phyloP scores from a whole-genome alignment of 2,797 vertebrate species.

The Urocyon cinereoargenteus region DNA sequence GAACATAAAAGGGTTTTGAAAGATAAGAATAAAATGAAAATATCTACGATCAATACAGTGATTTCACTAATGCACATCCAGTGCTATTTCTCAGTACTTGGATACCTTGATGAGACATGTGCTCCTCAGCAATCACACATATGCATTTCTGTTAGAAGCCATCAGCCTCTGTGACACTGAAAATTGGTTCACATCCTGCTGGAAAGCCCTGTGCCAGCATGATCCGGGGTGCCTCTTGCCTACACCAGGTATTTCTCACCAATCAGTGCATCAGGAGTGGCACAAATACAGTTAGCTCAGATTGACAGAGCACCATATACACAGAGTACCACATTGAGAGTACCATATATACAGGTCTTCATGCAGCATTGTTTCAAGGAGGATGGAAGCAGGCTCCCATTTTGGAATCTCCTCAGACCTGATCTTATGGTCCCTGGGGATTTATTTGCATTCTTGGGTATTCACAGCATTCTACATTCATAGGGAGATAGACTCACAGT shows the following conservation, averaged over 20 bases:
- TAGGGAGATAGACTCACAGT: not conserved
- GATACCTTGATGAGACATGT: not conserved
- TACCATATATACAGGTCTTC: not conserved
- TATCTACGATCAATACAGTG: not conserved
- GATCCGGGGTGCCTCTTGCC: not conserved
- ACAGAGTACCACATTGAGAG: not conserved
- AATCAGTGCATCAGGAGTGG: not conserved
- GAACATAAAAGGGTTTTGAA: not conserved
- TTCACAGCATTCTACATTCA: not conserved
- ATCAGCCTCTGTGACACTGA: not conserved
- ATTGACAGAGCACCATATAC: not conserved
- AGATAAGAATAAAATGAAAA: not conserved
- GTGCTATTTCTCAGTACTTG: not conserved
- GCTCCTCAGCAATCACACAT: not conserved
- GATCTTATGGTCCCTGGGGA: too few species aligned
- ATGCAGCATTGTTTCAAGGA: rapidly evolving
- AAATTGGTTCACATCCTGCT: not conserved
- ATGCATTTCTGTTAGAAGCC: not conserved
- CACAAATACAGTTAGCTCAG: not conserved
- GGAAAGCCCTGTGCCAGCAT: not conserved
- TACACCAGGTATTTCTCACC: not conserved
- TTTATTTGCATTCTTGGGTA: not conserved
- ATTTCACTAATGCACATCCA: not conserved
- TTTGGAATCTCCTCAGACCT: not conserved
- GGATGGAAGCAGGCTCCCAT: not conserved